Evolutionary conservation across 2,888 invertebrate species (phyloP), one percentile per base, ranked within the genome.

Genomic region (Phorcus lineatus): DNA sequence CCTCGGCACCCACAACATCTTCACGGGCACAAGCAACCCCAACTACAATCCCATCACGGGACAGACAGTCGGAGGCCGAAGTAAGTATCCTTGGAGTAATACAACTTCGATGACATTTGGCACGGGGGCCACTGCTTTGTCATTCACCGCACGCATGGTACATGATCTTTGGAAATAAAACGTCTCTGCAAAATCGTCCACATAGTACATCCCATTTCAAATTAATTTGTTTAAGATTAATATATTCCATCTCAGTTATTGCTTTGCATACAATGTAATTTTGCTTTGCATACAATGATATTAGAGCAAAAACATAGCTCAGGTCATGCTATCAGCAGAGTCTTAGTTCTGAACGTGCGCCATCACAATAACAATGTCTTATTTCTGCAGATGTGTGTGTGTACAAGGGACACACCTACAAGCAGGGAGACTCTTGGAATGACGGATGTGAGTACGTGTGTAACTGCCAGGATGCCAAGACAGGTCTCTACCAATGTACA

Each of bases 391-490:
- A 81, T 80, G 87, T 82, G 11, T 89, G 89, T 77, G 83, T 87
- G 1, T 88, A 89, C 86, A 86, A 88, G 74, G 87, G 86, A 77
- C 80, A 84, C 11, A 79, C 80, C 0, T 86, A 89, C 79, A 55
- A 82, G 24, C 87, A 88, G 57, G 88, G 88, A 11, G 79, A 88
- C 74, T 85, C 85, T 13, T 89, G 89, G 89, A 87, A 88, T 55
- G 89, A 89, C 80, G 88, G 87, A 13, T 89, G 89, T 80, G 80
- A 86, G 54, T 88, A 82, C 79, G 86, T 84, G 28, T 89, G 89
- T 80, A 85, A 80, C n/a, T 89, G 89, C 80, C 80, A 85, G 9
- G 85, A 89, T 81, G 85, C 80, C 31, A 24, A 24, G n/a, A 86
- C 78, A 2, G 89, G 89, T 80, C 80, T 85, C 16, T 88, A 88